phyloP scores from a whole-genome alignment of 1,140 invertebrate genomes.

The Eumeta japonica region DNA sequence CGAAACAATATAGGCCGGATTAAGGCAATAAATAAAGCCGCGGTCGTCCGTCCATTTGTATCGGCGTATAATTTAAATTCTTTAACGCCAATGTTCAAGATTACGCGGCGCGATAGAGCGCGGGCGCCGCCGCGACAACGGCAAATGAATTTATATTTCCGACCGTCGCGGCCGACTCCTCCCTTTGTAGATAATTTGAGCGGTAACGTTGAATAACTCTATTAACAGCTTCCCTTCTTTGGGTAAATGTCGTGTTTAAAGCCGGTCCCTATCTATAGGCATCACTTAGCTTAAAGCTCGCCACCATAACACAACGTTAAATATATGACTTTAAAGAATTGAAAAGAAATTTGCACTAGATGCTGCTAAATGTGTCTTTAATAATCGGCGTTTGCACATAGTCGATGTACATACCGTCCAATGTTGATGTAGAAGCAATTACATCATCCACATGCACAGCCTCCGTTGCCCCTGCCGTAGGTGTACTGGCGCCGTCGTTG shows the following conservation, averaged over 20 bases:
- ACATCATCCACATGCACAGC: no score
- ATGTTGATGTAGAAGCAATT: no score
- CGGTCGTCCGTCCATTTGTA: slow-evolving; percentile 54
- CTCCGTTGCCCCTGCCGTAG: no score
- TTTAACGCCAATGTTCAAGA: slow-evolving; percentile 59
- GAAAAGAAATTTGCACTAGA: no score
- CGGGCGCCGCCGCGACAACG: slow-evolving; percentile 49
- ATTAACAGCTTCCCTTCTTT: slow-evolving; percentile 58
- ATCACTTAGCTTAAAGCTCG: no score
- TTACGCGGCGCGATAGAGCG: slow-evolving; percentile 51
- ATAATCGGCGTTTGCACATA: no score
- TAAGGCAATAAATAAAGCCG: slow-evolving; percentile 53
- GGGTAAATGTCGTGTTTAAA: slow-evolving; percentile 50
- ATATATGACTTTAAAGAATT: no score
- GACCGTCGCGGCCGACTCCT: slow-evolving; percentile 44
- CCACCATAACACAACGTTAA: no score
- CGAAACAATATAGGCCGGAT: slow-evolving; percentile 55
- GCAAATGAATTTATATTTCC: slow-evolving; percentile 57
- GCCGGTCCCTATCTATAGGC: slow-evolving; percentile 38
- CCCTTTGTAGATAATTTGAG: slow-evolving; percentile 57
- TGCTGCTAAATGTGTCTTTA: no score
- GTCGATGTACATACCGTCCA: no score
- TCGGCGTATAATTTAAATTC: slow-evolving; percentile 58
- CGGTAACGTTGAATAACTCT: slow-evolving; percentile 57
- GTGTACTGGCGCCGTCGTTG: no score